Evolutionary conservation across 2,113 vertebrate species (phyloP), one percentile per base, ranked within the genome.

Genomic region (Lamprotornis superbus): DNA sequence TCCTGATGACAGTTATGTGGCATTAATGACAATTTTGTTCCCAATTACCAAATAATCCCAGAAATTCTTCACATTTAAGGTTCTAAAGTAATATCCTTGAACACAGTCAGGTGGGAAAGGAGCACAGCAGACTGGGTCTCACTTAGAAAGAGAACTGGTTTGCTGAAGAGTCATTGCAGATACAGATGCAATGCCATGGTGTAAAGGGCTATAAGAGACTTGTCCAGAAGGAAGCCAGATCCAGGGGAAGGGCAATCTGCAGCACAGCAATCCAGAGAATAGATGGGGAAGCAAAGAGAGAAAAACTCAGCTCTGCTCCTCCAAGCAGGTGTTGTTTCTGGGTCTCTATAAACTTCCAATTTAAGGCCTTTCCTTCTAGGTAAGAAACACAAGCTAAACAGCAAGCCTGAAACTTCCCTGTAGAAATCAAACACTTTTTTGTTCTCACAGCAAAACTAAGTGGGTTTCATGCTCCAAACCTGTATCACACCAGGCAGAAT

Each of bases 401-500:
- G 10, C 40, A 57, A 76, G 42, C 40, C 37, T 81, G 50, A 73
- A 57, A 83, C 9, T 11, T 37, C 37, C 12, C 30, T 1, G 3
- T 9, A 4, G 4, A 57, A 76, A 52, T 33, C 60, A 70, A 74
- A 21, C 5, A 8, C 14, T 21, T n/a, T 15, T 49, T 44, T 8
- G 18, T 55, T 64, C 39, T 61, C n/a, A 61, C 61, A 33, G 22
- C 33, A 12, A 33, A 74, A 4, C 25, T 7, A 19, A 70, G 52
- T 1, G 27, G 10, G 39, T n/a, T 52, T 67, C 35, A 46, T 6
- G 4, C 27, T 74, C 68, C 74, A 85, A 63, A 55, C n/a, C 30
- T 28, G 64, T 22, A 44, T 12, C 1, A 1, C 37, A 15, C n/a
- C 69, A 23, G 35, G 21, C 16, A 22, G 50, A 74, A 81, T 0